Percentiles rank a stretch among this genome's conserved stretches.
These are phyloP conservation scores for Hirundichthys speculiger DNA, from an alignment of 2,113 vertebrate genomes.

Conservation along the genomic window DNA sequence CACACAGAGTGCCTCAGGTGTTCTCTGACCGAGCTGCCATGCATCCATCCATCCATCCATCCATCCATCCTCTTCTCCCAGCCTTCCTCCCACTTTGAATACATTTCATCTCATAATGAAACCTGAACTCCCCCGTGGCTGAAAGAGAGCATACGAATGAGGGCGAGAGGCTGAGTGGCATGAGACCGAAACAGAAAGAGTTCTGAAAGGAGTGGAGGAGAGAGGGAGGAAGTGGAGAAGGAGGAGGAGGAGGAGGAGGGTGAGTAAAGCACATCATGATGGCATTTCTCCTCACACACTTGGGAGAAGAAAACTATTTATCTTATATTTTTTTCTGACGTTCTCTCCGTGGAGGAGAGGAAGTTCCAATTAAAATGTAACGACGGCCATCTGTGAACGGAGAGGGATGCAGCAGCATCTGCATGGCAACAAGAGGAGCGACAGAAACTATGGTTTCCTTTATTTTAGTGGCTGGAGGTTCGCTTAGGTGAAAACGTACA, in stretches of 20 bases:
- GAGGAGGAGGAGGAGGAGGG: not conserved
- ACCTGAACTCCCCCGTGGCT: conserved; percentile 49
- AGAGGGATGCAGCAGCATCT: conserved; percentile 21
- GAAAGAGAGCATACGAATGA: conserved; percentile 35
- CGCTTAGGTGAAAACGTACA: conserved; percentile 8
- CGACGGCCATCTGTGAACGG: conserved; percentile 31
- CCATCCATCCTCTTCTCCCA: conserved; percentile 39
- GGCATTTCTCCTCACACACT: conserved; percentile 24
- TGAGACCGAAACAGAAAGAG: not conserved
- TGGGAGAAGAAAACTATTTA: conserved; percentile 56
- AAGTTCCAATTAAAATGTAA: conserved; percentile 68
- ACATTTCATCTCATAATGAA: conserved; percentile 65
- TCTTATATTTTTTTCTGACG: conserved; percentile 19
- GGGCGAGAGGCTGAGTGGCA: conserved; percentile 16
- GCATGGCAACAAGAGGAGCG: conserved; percentile 23
- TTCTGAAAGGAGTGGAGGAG: not conserved
- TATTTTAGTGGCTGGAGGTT: not conserved
- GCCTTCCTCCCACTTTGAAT: conserved; percentile 62
- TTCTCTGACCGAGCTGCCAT: conserved; percentile 55
- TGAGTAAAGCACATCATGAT: conserved; percentile 41
- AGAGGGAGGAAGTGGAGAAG: conserved; percentile 5
- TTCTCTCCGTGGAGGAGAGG: conserved; percentile 43
- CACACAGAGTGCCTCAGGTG: conserved; percentile 45
- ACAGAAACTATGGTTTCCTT: too few relatives aligned
- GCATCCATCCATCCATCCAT: conserved; percentile 55